Conservation (phyloP, 2,113 vertebrate genomes). For the Scortum barcoo region DNA sequence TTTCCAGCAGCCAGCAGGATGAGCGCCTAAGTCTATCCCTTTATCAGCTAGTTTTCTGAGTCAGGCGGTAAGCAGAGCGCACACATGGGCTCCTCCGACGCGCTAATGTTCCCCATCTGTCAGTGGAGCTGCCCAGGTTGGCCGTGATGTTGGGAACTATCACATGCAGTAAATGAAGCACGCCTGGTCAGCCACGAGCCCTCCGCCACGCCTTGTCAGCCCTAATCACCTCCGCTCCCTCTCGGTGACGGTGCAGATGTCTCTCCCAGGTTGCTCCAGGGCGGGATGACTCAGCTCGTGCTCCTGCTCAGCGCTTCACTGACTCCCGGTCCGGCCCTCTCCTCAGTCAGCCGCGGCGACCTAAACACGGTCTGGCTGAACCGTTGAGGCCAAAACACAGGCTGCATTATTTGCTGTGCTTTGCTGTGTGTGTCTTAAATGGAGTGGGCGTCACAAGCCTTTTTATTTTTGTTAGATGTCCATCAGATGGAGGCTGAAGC, state of each 20-base stretch:
- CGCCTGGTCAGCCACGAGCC: slow-evolving; percentile 58
- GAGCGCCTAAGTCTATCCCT: slow-evolving; percentile 66
- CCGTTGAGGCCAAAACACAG: slow-evolving; percentile 22
- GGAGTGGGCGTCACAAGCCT: background rate
- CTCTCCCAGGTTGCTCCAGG: slow-evolving; percentile 60
- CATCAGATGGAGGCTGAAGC: background rate
- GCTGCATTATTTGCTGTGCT: slow-evolving; percentile 20
- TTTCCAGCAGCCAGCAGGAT: slow-evolving; percentile 69
- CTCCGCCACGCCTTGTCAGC: slow-evolving; percentile 38
- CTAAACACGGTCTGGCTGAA: slow-evolving; percentile 34
- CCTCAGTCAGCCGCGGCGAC: slow-evolving; percentile 47
- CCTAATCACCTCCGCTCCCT: slow-evolving; percentile 40
- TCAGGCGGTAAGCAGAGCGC: slow-evolving; percentile 59
- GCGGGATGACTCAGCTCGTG: slow-evolving; percentile 65
- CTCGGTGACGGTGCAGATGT: slow-evolving; percentile 62
- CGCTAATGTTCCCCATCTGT: slow-evolving; percentile 73
- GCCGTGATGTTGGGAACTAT: slow-evolving; percentile 55
- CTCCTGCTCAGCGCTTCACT: slow-evolving; percentile 42
- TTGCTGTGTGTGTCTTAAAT: background rate
- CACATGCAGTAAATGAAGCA: slow-evolving; percentile 53
- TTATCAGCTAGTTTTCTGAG: slow-evolving; percentile 72
- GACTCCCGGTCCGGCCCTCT: slow-evolving; percentile 46
- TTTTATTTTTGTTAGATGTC: background rate
- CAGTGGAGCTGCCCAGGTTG: slow-evolving; percentile 58
- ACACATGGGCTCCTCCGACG: slow-evolving; percentile 53